Evolutionary conservation across 2,797 vertebrate species (phyloP).

Genomic region (Acanthopagrus latus): DNA sequence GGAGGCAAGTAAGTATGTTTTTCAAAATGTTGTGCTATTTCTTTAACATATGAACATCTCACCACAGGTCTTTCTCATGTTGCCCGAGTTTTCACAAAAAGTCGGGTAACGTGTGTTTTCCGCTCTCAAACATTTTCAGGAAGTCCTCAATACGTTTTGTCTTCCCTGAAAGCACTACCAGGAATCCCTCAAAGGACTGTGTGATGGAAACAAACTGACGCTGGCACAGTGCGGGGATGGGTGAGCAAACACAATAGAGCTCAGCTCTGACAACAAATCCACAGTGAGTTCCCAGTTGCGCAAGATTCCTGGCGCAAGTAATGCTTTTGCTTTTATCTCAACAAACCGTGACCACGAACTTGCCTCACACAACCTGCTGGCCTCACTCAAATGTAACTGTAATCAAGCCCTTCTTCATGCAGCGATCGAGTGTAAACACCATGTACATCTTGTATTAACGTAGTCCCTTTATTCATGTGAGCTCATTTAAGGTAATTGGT

Average conservation of each 20-base stretch:
- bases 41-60: background rate
- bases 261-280: conserved; percentile 16
- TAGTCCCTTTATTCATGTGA: conserved; percentile 33
- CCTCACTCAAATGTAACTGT: background rate
- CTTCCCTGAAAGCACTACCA: conserved; percentile 5
- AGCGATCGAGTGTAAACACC: conserved; percentile 13
- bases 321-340: conserved; percentile 9
- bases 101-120: too few species aligned
- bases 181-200: background rate
- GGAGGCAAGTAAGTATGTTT: background rate
- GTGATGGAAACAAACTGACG: background rate
- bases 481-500: conserved; percentile 8
- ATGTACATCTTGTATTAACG: conserved; percentile 12
- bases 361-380: conserved; percentile 17
- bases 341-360: background rate
- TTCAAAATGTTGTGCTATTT: background rate
- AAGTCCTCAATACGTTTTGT: background rate
- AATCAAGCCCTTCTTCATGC: conserved; percentile 14
- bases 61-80: background rate
- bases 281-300: background rate
- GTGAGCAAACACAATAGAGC: conserved; percentile 5
- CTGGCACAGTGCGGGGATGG: background rate
- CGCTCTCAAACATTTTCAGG: background rate
- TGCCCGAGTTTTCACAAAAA: background rate
- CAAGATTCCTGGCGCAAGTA: background rate